Evolutionary conservation across 2,888 invertebrate genomes (phyloP).

Genomic region (Hymenopus coronatus): DNA sequence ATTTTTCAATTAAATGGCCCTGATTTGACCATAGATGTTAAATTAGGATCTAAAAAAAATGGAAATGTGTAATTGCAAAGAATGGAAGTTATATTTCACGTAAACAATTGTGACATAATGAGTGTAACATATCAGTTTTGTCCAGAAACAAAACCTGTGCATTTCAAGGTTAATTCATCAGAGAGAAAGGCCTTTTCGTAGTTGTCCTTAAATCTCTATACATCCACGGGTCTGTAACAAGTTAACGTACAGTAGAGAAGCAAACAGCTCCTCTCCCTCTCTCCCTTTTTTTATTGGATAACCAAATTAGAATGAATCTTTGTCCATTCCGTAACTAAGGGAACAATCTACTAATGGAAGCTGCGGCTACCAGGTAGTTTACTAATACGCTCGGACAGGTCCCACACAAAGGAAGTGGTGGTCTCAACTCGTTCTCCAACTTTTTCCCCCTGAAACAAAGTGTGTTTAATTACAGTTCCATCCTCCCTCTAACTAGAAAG

Average conservation of each 20-base stretch:
- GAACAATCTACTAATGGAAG: constrained; percentile 9
- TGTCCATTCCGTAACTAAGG: background rate
- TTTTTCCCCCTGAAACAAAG: background rate
- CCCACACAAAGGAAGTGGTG: background rate
- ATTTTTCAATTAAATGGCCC: no score
- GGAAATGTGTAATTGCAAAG: no score
- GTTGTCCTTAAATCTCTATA: background rate
- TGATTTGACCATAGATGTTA: no score
- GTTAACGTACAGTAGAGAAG: background rate
- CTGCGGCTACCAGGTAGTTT: background rate
- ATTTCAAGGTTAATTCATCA: no score
- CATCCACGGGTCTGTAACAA: background rate
- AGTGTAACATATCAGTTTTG: no score
- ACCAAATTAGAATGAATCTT: background rate
- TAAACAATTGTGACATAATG: no score
- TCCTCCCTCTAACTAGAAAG: background rate
- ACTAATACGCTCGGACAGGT: background rate
- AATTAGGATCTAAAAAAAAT: no score
- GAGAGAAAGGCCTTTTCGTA: background rate
- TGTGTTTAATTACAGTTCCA: background rate
- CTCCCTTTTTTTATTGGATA: background rate
- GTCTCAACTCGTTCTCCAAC: background rate
- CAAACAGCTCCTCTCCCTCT: background rate
- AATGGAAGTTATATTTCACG: no score
- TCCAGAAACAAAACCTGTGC: no score